A percentile compares a stretch with the other conserved stretches of the same genome.
These are phyloP conservation scores for Stenopsyche tienmushanensis DNA, from an alignment of 1,140 invertebrate species.

Conservation along the genomic window DNA sequence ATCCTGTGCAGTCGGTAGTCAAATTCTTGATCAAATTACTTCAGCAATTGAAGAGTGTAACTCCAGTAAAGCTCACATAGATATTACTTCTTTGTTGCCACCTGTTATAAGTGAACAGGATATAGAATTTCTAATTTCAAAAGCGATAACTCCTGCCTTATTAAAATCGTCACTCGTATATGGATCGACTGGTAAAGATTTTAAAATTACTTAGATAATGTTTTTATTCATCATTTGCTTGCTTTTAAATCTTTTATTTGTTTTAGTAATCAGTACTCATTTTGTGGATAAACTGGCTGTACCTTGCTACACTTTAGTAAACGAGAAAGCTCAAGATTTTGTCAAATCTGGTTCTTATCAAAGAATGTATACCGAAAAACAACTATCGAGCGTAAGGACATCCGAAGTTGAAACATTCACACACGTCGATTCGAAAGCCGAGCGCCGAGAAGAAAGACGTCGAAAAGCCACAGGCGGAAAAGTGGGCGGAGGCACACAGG, in stretches of 20 bases:
- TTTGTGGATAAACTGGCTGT: slow-evolving; percentile 72
- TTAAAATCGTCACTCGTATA: slow-evolving; percentile 48
- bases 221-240: not conserved
- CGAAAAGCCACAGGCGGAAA: slow-evolving; percentile 86
- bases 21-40: slow-evolving; percentile 76
- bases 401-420: slow-evolving; percentile 47
- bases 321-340: slow-evolving; percentile 71
- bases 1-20: slow-evolving; percentile 74
- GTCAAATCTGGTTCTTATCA: slow-evolving; percentile 69
- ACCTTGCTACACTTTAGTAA: slow-evolving; percentile 67
- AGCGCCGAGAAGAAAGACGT: slow-evolving; percentile 82
- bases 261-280: slow-evolving; percentile 60
- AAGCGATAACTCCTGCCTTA: slow-evolving; percentile 59
- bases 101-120: slow-evolving; percentile 77
- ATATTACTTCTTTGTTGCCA: slow-evolving; percentile 77
- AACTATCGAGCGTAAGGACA: slow-evolving; percentile 56
- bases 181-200: slow-evolving; percentile 45
- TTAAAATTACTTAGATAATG: slow-evolving; percentile 28
- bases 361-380: slow-evolving; percentile 61
- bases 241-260: slow-evolving; percentile 36
- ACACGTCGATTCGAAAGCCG: slow-evolving; percentile 63
- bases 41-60: slow-evolving; percentile 84
- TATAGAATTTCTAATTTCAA: slow-evolving; percentile 69
- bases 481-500: slow-evolving; percentile 86
- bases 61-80: slow-evolving; percentile 71